Evolutionary conservation across 1,140 invertebrate genomes (phyloP).

Genomic region (Leucophenga varia): DNA sequence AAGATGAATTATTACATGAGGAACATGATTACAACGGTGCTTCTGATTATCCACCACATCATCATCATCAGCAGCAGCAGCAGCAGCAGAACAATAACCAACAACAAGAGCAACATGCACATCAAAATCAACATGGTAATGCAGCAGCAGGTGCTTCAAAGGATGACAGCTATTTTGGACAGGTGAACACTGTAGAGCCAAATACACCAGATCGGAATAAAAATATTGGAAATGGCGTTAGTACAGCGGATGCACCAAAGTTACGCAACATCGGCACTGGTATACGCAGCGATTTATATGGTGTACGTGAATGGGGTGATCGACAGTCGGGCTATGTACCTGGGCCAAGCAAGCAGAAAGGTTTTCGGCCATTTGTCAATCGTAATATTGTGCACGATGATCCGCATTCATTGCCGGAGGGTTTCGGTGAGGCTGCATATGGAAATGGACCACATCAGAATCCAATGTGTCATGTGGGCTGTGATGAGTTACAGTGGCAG

Average conservation of each 20-base stretch:
- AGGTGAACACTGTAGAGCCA: constrained; percentile 31
- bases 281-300: constrained; percentile 33
- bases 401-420: constrained; percentile 32
- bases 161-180: constrained; percentile 6
- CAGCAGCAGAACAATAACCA: neutral
- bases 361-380: constrained; percentile 34
- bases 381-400: constrained; percentile 39
- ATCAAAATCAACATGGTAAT: neutral
- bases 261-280: constrained; percentile 35
- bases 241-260: constrained; percentile 25
- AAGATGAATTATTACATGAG: constrained; percentile 18
- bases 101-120: neutral
- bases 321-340: constrained; percentile 34
- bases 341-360: constrained; percentile 43
- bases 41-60: constrained; percentile 6
- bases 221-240: constrained; percentile 12
- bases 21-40: constrained; percentile 19
- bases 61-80: neutral
- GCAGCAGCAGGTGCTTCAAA: neutral
- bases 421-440: constrained; percentile 15
- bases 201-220: constrained; percentile 21
- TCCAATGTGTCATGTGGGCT: constrained; percentile 60
- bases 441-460: too few species aligned
- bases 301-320: constrained; percentile 33
- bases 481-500: constrained; percentile 59